Evolutionary conservation across 2,797 vertebrate species (phyloP).

Genomic region (Sebastes jordani): DNA sequence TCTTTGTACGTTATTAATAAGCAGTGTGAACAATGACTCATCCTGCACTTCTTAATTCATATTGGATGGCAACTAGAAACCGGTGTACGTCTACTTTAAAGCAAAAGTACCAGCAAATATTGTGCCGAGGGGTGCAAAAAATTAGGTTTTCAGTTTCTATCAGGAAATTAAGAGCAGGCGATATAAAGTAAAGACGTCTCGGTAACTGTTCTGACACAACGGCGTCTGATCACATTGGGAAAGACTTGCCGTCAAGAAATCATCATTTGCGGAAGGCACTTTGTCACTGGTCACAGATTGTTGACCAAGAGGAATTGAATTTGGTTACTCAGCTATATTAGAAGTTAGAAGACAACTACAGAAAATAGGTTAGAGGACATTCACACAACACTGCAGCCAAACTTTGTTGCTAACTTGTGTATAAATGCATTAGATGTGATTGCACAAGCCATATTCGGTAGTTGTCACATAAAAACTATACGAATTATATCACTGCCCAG

Average conservation of each 20-base stretch:
- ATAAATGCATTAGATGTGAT: neutral
- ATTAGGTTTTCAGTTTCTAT: neutral
- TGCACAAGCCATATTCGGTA: neutral
- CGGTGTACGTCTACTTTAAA: neutral
- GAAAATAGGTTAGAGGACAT: neutral
- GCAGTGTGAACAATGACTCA: neutral
- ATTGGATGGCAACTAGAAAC: neutral
- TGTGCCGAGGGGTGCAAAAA: neutral
- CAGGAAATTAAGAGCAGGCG: neutral
- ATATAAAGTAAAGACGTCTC: neutral
- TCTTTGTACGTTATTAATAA: neutral
- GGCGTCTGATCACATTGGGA: neutral
- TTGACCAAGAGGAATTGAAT: conserved; percentile 30
- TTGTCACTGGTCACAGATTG: conserved; percentile 11
- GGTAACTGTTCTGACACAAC: neutral
- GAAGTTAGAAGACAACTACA: neutral
- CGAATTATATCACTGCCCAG: fast-evolving
- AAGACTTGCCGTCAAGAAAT: neutral
- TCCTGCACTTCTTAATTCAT: neutral
- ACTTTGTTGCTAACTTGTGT: neutral
- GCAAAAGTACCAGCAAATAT: neutral
- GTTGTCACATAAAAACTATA: neutral
- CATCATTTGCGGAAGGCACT: conserved; percentile 38
- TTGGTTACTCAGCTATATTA: conserved; percentile 45
- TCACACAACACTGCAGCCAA: neutral